phyloP scores from a whole-genome alignment of 2,113 vertebrate genomes.

The Isichthys henryi region DNA sequence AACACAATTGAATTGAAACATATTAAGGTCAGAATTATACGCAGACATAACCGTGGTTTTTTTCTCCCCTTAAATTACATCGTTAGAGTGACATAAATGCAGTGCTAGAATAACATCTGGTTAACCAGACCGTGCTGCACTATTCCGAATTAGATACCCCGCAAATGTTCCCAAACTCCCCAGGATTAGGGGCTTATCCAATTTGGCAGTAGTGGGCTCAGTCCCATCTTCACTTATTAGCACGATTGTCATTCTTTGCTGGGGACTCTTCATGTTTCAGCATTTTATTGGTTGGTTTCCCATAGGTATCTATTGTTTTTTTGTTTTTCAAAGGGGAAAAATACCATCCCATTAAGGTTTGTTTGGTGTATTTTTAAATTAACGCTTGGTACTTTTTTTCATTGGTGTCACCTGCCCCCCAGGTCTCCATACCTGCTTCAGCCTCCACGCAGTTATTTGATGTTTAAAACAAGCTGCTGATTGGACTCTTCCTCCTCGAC shows the following conservation, averaged over 20 bases:
- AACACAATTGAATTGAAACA: not conserved
- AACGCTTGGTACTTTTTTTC: not conserved
- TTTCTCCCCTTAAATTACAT: not conserved
- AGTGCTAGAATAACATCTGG: not conserved
- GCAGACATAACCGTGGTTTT: not conserved
- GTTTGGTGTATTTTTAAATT: not conserved
- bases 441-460: not conserved
- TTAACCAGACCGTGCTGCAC: not conserved
- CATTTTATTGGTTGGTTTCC: not conserved
- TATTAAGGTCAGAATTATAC: not conserved
- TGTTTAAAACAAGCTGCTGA: not conserved
- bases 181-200: not conserved
- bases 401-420: not conserved
- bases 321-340: not conserved
- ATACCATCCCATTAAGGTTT: not conserved
- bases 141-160: not conserved
- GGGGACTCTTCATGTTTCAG: not conserved
- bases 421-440: not conserved
- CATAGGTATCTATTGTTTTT: not conserved
- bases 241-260: not conserved
- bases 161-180: not conserved
- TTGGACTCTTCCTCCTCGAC: not conserved
- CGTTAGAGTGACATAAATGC: constrained; percentile 3
- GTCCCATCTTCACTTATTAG: not conserved
- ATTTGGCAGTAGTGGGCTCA: not conserved